phyloP scores from a whole-genome alignment of 2,888 invertebrate genomes.

The Atrina japonica region DNA sequence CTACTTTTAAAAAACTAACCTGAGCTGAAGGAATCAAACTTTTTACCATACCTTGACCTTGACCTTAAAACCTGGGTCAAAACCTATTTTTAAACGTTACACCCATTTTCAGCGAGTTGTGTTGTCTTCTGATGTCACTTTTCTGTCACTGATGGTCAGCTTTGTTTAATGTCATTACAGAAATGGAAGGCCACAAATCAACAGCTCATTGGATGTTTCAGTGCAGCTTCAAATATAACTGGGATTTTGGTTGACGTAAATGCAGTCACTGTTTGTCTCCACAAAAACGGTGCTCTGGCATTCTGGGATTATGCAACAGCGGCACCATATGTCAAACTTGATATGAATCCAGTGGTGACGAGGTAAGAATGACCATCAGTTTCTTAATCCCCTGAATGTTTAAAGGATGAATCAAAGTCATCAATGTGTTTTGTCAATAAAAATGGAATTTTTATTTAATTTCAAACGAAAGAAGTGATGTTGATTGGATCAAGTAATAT shows the following conservation, averaged over 20 bases:
- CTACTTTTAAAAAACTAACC: too few species aligned
- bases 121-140: not conserved
- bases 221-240: constrained; percentile 93
- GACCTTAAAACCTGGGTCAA: too few species aligned
- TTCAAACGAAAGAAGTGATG: too few species aligned
- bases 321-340: constrained; percentile 88
- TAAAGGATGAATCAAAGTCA: too few species aligned
- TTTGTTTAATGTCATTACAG: constrained; percentile 42
- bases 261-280: constrained; percentile 89
- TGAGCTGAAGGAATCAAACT: too few species aligned
- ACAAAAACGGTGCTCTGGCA: constrained; percentile 90
- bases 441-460: too few species aligned
- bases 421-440: too few species aligned
- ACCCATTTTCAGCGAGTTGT: not conserved
- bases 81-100: not conserved
- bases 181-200: constrained; percentile 81
- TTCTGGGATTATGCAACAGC: constrained; percentile 96
- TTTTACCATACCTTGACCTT: too few species aligned
- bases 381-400: too few species aligned
- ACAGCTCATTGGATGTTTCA: constrained; percentile 91
- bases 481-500: too few species aligned
- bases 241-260: constrained; percentile 93
- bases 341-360: constrained; percentile 90
- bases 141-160: too few species aligned
- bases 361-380: constrained; percentile 29